Percentiles rank a stretch among this genome's conserved stretches.
These are phyloP conservation scores for Anthonomus grandis DNA, from an alignment of 1,140 invertebrate genomes.

Conservation along the genomic window DNA sequence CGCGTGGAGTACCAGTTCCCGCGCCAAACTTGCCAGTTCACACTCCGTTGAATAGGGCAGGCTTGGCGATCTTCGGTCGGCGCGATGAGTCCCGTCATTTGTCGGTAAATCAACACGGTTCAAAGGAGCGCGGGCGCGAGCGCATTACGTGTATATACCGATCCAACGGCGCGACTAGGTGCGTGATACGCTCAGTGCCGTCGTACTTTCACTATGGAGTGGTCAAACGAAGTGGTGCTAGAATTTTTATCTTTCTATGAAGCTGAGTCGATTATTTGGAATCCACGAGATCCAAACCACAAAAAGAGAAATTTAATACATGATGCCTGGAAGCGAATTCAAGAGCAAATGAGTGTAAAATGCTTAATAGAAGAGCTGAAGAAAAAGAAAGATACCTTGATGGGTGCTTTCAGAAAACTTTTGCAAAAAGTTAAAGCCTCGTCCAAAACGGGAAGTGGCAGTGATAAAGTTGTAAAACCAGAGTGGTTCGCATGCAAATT, in stretches of 20 bases:
- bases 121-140: background rate
- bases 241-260: background rate
- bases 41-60: background rate
- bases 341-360: slow-evolving; percentile 6
- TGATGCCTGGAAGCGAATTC: too few species aligned
- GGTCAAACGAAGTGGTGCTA: too few species aligned
- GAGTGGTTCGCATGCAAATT: slow-evolving; percentile 32
- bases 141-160: background rate
- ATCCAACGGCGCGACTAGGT: background rate
- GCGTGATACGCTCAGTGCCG: background rate
- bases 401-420: slow-evolving; percentile 10
- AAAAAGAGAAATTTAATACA: slow-evolving; percentile 2
- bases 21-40: background rate
- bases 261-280: slow-evolving; percentile 1
- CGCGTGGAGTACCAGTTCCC: background rate
- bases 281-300: background rate
- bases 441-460: slow-evolving; percentile 17
- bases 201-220: background rate
- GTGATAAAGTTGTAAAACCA: slow-evolving; percentile 28
- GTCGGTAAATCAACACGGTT: slow-evolving; percentile 1
- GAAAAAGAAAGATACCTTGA: slow-evolving; percentile 1
- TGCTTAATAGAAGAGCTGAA: background rate
- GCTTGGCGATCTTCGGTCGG: slow-evolving; percentile 3
- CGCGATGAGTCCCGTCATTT: background rate
- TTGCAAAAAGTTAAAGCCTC: slow-evolving; percentile 25